These are phyloP conservation scores for Heterodera schachtii DNA, from an alignment of 1,140 invertebrate genomes.

Conservation along the genomic window DNA sequence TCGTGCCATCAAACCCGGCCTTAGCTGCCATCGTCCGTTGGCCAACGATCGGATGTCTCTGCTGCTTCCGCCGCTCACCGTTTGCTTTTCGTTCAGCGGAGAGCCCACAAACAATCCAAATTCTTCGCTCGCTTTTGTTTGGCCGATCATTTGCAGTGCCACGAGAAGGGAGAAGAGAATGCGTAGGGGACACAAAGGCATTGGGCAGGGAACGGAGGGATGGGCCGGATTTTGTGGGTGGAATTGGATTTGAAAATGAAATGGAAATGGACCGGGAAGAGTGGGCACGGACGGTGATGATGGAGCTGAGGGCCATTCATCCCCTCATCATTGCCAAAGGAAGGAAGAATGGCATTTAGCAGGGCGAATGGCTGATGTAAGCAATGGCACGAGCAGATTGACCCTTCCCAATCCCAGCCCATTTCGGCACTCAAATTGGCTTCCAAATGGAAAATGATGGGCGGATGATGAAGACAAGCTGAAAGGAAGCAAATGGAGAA, in stretches of 20 bases:
- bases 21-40: conserved; percentile 35
- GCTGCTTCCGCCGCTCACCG: neutral
- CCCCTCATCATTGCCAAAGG: neutral
- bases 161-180: neutral
- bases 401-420: neutral
- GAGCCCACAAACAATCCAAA: neutral
- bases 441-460: neutral
- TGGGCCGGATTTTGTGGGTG: too few species aligned
- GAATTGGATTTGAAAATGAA: neutral
- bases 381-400: neutral
- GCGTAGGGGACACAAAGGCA: neutral
- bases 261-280: neutral
- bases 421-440: neutral
- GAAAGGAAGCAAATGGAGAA: neutral
- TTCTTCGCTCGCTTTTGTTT: neutral
- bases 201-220: neutral
- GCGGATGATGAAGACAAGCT: neutral
- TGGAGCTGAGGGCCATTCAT: neutral
- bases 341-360: neutral
- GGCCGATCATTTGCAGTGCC: neutral
- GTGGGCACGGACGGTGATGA: too few species aligned
- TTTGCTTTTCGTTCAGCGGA: neutral
- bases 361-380: too few species aligned
- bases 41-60: conserved; percentile 25
- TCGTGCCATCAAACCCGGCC: conserved; percentile 17